A percentile compares a stretch with the other conserved stretches of the same genome.
phyloP scores from a whole-genome alignment of 2,888 invertebrate genomes.

The Xanthostigma xanthostigma region DNA sequence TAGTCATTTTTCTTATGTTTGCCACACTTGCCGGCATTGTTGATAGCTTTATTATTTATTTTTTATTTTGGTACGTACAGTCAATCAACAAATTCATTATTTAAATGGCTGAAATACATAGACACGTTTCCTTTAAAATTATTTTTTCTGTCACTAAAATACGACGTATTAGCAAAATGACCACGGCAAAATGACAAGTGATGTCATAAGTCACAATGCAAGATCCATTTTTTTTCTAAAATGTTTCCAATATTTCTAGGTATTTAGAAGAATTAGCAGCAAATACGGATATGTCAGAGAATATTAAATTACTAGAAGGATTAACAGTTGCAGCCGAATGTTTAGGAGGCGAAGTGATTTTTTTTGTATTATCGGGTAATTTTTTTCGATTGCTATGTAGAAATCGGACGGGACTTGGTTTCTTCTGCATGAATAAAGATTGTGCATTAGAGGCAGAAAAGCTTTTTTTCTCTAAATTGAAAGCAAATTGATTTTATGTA shows the following conservation, averaged over 20 bases:
- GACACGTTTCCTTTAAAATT: no score
- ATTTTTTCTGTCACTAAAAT: no score
- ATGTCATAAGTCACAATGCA: no score
- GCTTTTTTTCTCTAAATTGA: no score
- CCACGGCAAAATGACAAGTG: no score
- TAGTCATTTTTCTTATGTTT: conserved; percentile 54
- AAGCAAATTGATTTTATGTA: background rate
- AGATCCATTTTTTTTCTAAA: no score
- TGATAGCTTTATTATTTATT: conserved; percentile 69
- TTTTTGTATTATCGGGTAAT: conserved; percentile 55
- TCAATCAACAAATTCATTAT: background rate
- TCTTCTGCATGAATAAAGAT: background rate
- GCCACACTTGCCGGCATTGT: conserved; percentile 61
- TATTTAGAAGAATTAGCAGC: conserved; percentile 63
- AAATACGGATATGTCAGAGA: conserved; percentile 39
- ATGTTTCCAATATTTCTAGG: conserved; percentile 28
- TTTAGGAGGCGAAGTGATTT: conserved; percentile 61
- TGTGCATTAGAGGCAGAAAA: no score
- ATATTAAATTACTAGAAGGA: conserved; percentile 67
- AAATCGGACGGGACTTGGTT: conserved; percentile 1
- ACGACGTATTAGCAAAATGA: no score
- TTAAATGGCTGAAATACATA: no score
- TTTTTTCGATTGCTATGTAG: background rate
- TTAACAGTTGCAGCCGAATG: conserved; percentile 66
- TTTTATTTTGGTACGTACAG: conserved; percentile 57